phyloP scores from a whole-genome alignment of 2,797 vertebrate genomes.

The Avahi laniger region DNA sequence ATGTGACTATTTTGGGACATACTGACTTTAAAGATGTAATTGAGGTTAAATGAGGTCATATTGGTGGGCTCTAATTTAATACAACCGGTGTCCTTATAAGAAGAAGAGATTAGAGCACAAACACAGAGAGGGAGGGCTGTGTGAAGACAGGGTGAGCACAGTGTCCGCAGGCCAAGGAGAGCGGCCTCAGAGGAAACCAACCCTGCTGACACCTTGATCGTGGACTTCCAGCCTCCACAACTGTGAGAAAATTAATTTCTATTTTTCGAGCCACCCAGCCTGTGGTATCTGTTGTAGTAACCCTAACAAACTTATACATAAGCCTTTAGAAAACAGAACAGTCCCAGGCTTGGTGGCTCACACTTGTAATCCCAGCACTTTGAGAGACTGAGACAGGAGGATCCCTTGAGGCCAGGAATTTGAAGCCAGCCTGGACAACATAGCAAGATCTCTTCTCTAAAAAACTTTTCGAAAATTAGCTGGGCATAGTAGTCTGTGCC shows the following conservation, averaged over 20 bases:
- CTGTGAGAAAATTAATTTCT: not conserved
- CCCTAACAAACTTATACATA: not conserved
- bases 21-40: not conserved
- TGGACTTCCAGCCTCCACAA: not conserved
- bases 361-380: not conserved
- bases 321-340: not conserved
- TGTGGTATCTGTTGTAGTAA: not conserved
- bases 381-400: not conserved
- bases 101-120: not conserved
- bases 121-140: fast-evolving
- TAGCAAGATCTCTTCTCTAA: no score
- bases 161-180: not conserved
- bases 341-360: not conserved
- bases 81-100: not conserved
- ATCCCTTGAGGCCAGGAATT: not conserved
- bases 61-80: not conserved
- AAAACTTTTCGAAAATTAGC: no score
- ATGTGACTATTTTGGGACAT: not conserved
- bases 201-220: no score
- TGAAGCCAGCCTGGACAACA: not conserved
- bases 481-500: no score
- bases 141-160: not conserved
- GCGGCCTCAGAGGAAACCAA: not conserved
- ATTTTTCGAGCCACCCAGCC: not conserved
- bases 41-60: not conserved